Base-by-base conservation (phyloP, 2,113 vertebrate genomes). In the Brienomyrus longianalis region DNA sequence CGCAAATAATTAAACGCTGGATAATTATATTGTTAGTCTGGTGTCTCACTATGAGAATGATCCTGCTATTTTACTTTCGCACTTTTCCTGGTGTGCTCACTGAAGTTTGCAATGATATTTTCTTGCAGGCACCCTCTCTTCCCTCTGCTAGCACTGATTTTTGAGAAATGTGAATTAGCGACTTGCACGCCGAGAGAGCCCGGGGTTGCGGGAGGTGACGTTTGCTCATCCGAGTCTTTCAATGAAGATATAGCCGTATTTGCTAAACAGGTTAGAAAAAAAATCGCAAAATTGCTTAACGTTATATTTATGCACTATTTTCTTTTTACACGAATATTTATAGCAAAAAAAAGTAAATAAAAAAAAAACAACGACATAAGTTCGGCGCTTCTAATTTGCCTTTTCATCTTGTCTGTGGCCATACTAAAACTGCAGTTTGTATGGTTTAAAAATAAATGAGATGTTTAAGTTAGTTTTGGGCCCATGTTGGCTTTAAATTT, bases 111-210 rank as follows among this genome's bases (percentile, higher is more conserved):
- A 94, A 66, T 96, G 95, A 93, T 88, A 94, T 95, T 96, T 95
- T 95, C 92, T 95, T 95, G 89, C 96, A 99, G 98, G 95, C 98
- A 99, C 94, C 97, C 98, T 91, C 96, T 99, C 90, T 99, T 99
- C 95, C 98, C 98, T 93, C 97, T 99, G 92, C 97, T 99, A 95
- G 97, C 98, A 95, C 97, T 99, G 96, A 97, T 99, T 94, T 98
- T 99, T 95, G 98, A 98, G 95, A 99, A 99, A 97, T 99, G 98
- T 97, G 98, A 99, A 96, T 95, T 99, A 95, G 98, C 98, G 91
- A 98, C 97, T 91, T 98, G 97, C 93, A 98, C 98, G 54, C 97
- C 97, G 91, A 95, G 97, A 89, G 97, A 98, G 91, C 97, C 97
- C 80, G 97, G 98, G 91, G 96, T 97, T 93, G 96, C 96, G 91